Evolutionary conservation across 2,113 vertebrate species (phyloP).

Genomic region (Galbula dea): DNA sequence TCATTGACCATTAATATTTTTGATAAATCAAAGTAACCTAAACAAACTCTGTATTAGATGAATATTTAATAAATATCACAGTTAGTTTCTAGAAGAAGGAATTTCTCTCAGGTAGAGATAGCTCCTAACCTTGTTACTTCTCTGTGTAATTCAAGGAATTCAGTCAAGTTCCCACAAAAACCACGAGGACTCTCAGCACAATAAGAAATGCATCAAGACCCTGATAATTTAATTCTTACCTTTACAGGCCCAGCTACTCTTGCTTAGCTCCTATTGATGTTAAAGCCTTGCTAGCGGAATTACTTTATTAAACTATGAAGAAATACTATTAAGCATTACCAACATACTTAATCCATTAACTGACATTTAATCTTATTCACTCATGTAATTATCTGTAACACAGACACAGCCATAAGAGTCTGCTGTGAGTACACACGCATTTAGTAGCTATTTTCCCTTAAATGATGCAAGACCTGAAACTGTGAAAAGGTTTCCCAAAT

Average conservation of each 20-base stretch:
- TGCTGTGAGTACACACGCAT: neutral
- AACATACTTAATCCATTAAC: neutral
- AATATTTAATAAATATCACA: neutral
- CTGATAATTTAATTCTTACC: neutral
- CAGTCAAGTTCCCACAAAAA: neutral
- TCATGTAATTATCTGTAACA: neutral
- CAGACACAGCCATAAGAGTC: neutral
- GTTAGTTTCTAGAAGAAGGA: neutral
- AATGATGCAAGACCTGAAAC: neutral
- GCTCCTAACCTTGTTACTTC: neutral
- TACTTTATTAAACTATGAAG: neutral
- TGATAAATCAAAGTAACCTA: neutral
- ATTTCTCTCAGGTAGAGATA: neutral
- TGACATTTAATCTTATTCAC: neutral
- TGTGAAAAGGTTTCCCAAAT: neutral
- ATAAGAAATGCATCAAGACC: neutral
- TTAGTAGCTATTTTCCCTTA: neutral
- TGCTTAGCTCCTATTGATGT: neutral
- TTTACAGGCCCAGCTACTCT: neutral
- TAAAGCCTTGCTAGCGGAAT: neutral
- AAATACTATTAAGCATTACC: neutral
- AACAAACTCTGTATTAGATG: neutral
- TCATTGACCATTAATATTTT: neutral
- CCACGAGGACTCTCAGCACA: neutral
- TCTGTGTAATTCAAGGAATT: neutral